Evolutionary conservation across 2,113 vertebrate genomes (phyloP).

Genomic region (Nannobrachium achirus): DNA sequence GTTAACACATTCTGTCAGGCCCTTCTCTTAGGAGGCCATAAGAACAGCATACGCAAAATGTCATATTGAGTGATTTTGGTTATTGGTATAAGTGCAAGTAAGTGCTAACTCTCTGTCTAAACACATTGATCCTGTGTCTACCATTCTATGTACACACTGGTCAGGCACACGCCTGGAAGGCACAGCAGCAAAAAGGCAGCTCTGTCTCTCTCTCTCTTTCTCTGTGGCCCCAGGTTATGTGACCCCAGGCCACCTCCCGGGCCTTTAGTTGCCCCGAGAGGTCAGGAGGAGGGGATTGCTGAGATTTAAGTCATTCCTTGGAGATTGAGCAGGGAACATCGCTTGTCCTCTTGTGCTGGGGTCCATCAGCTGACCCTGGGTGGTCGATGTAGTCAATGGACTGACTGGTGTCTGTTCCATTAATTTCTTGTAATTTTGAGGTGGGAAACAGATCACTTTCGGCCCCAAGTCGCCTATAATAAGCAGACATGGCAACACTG

Average conservation of each 20-base stretch:
- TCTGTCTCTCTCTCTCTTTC: conserved; percentile 49
- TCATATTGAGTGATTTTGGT: not conserved
- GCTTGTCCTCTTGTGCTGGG: conserved; percentile 52
- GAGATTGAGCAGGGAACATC: conserved; percentile 54
- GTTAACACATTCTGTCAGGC: not conserved
- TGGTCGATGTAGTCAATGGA: conserved; percentile 40
- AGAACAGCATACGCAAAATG: not conserved
- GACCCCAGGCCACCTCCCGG: conserved; percentile 53
- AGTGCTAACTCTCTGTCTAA: conserved; percentile 29
- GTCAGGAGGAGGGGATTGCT: conserved; percentile 59
- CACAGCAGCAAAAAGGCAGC: conserved; percentile 13
- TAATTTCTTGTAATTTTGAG: conserved; percentile 34
- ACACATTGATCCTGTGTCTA: conserved; percentile 33
- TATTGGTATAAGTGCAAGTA: no score
- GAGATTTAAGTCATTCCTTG: conserved; percentile 66
- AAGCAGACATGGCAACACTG: no score
- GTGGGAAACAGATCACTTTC: not conserved
- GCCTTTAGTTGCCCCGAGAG: conserved; percentile 30
- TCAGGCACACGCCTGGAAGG: conserved; percentile 17
- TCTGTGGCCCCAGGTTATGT: conserved; percentile 28
- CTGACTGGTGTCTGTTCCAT: conserved; percentile 45
- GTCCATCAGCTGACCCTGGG: conserved; percentile 64
- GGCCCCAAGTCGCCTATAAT: no score
- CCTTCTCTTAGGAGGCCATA: not conserved
- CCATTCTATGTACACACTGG: conserved; percentile 25